A percentile compares a stretch with the other conserved stretches of the same genome.
Conservation (phyloP, 2,113 vertebrate genomes). For the Nerophis ophidion region DNA sequence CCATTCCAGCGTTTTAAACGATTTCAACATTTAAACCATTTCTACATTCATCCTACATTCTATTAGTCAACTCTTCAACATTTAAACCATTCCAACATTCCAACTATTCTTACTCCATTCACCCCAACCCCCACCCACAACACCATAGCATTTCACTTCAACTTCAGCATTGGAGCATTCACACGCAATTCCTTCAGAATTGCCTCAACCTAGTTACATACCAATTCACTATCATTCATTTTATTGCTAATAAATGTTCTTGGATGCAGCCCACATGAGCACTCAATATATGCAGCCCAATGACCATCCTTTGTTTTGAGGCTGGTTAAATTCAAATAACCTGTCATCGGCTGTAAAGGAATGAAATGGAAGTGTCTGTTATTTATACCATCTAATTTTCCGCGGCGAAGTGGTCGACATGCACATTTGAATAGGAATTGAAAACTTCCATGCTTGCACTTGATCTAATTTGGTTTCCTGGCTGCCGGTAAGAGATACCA, state of each 20-base stretch:
- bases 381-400: conserved; percentile 33
- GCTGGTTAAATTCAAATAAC: conserved; percentile 19
- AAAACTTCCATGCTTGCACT: conserved; percentile 42
- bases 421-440: conserved; percentile 53
- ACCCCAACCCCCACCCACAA: no score
- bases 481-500: conserved; percentile 35
- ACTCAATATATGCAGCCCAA: background rate
- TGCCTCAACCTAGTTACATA: no score
- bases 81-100: no score
- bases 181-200: no score
- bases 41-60: no score
- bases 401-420: conserved; percentile 5
- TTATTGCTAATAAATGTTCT: background rate
- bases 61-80: no score
- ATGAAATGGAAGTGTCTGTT: conserved; percentile 1
- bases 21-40: no score
- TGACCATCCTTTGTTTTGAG: conserved; percentile 1
- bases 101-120: no score
- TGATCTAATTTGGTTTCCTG: conserved; percentile 40
- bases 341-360: conserved; percentile 16
- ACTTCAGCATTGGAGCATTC: no score
- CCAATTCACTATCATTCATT: no score
- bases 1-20: no score
- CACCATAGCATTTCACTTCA: no score
- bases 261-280: background rate